These are phyloP conservation scores for Cyprinodon tularosa DNA, from an alignment of 2,113 vertebrate genomes.

Conservation along the genomic window DNA sequence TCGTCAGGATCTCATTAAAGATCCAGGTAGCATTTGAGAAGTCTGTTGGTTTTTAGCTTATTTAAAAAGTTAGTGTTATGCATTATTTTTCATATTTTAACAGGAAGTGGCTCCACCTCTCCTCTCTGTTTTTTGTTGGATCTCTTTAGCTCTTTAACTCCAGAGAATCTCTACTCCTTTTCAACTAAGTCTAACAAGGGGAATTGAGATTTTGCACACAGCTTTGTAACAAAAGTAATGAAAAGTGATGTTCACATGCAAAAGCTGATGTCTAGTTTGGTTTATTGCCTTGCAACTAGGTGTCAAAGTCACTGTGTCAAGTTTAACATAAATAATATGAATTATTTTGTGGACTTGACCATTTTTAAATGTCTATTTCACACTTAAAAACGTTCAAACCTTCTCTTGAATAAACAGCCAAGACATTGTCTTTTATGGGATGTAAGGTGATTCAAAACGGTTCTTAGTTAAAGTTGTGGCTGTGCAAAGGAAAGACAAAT, in stretches of 20 bases:
- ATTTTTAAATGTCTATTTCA: background rate
- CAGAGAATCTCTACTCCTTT: background rate
- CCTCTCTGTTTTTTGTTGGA: background rate
- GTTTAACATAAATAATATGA: background rate
- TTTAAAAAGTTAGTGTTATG: slow-evolving; percentile 13
- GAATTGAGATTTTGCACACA: background rate
- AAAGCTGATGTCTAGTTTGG: background rate
- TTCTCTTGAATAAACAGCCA: background rate
- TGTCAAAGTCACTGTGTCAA: background rate
- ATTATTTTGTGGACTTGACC: background rate
- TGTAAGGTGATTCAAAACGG: background rate
- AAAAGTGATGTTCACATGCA: background rate
- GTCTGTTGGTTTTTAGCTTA: background rate
- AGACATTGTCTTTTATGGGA: background rate
- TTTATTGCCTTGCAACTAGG: too few species aligned
- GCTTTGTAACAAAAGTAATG: background rate
- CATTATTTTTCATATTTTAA: background rate
- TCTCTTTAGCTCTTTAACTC: background rate
- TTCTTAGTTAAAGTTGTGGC: background rate
- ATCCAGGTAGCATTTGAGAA: slow-evolving; percentile 5
- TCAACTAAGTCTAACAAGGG: background rate
- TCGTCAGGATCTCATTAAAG: slow-evolving; percentile 42
- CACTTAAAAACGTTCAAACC: background rate
- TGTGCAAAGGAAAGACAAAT: background rate
- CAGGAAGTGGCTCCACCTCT: background rate